phyloP scores from a whole-genome alignment of 1,140 invertebrate genomes.

The Euura lappo region DNA sequence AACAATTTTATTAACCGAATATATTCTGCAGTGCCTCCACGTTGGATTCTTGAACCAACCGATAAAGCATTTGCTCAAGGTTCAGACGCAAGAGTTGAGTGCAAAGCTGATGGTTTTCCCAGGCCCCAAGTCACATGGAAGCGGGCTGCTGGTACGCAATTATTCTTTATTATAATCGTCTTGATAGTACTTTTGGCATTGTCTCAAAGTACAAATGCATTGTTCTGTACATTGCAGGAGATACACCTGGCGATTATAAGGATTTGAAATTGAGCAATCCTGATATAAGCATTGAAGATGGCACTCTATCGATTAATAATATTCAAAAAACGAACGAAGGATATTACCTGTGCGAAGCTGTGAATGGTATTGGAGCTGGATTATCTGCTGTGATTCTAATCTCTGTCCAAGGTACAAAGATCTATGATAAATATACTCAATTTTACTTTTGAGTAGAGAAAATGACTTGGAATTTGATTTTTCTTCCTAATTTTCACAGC shows the following conservation, averaged over 20 bases:
- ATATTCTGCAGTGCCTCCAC: conserved; percentile 82
- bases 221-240: conserved; percentile 65
- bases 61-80: conserved; percentile 95
- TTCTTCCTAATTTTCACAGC: conserved; percentile 63
- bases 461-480: conserved; percentile 20
- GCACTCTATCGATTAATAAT: conserved; percentile 85
- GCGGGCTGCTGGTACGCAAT: conserved; percentile 82
- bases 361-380: conserved; percentile 94
- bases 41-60: conserved; percentile 95
- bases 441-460: background rate
- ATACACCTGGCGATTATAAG: conserved; percentile 89
- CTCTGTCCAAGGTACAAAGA: conserved; percentile 82
- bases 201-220: conserved; percentile 10
- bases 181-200: background rate
- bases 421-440: conserved; percentile 17
- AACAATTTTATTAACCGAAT: background rate
- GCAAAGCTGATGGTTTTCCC: conserved; percentile 94
- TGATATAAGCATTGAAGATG: conserved; percentile 89
- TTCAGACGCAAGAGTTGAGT: conserved; percentile 90
- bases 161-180: conserved; percentile 17
- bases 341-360: conserved; percentile 94
- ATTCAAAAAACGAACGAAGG: conserved; percentile 93
- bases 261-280: conserved; percentile 89
- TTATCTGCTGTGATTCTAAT: conserved; percentile 92
- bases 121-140: conserved; percentile 94